Percentiles rank a stretch among this genome's conserved stretches.
phyloP scores from a whole-genome alignment of 1,140 invertebrate species.

The Euschistus heros region DNA sequence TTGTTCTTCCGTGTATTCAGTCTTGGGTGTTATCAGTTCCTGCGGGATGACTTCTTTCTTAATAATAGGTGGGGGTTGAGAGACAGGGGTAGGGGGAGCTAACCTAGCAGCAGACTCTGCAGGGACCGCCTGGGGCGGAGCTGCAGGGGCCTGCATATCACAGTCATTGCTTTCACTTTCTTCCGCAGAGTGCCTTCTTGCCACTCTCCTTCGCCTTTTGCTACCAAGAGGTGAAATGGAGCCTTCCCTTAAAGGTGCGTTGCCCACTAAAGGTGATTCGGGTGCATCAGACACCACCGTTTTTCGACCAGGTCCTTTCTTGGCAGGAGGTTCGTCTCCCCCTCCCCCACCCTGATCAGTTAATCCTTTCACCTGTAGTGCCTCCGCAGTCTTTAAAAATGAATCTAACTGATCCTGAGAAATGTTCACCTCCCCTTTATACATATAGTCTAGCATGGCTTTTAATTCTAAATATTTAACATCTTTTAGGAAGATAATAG shows the following conservation, averaged over 20 bases:
- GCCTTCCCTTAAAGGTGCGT: constrained; percentile 22
- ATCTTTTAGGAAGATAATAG: constrained; percentile 83
- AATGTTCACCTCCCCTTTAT: constrained; percentile 86
- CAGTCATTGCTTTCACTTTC: constrained; percentile 19
- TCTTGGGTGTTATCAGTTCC: constrained; percentile 20
- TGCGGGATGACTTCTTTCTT: constrained; percentile 21
- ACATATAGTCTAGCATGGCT: constrained; percentile 91
- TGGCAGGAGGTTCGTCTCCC: constrained; percentile 15
- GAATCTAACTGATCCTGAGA: constrained; percentile 81
- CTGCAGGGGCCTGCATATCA: constrained; percentile 21
- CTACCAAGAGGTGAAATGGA: constrained; percentile 13
- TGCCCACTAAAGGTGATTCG: constrained; percentile 22
- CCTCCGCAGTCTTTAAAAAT: constrained; percentile 81
- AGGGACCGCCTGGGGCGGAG: neutral
- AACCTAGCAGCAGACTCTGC: neutral
- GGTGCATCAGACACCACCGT: constrained; percentile 18
- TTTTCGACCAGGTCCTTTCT: constrained; percentile 2
- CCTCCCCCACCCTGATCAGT: constrained; percentile 52
- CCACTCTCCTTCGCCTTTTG: constrained; percentile 5
- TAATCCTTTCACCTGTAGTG: constrained; percentile 81
- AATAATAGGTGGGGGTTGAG: constrained; percentile 4
- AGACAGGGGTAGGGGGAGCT: constrained; percentile 6
- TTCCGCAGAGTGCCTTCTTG: constrained; percentile 10
- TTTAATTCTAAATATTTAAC: constrained; percentile 81
- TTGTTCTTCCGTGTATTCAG: constrained; percentile 21